Percentiles rank a stretch among this genome's conserved stretches.
These are phyloP conservation scores for Onthophagus taurus DNA, from an alignment of 1,140 invertebrate genomes.

Conservation along the genomic window DNA sequence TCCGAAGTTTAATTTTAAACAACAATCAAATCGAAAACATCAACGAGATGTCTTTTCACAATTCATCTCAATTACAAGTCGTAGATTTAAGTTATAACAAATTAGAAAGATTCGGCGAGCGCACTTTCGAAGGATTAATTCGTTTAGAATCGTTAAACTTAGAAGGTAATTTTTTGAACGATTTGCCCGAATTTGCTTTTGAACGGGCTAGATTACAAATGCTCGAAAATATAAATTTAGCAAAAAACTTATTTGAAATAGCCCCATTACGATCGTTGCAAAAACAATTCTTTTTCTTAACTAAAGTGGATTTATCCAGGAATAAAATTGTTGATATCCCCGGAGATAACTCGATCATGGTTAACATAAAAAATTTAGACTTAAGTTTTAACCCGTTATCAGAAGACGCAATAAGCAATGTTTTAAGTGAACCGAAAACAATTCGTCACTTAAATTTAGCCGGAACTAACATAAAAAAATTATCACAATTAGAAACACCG, in stretches of 20 bases:
- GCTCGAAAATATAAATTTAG: conserved; percentile 72
- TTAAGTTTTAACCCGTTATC: conserved; percentile 77
- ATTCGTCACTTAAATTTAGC: conserved; percentile 72
- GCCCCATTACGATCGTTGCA: conserved; percentile 70
- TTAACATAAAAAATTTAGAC: conserved; percentile 79
- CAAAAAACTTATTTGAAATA: conserved; percentile 64
- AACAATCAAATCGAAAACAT: conserved; percentile 70
- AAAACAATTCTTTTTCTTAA: conserved; percentile 72
- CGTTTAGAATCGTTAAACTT: conserved; percentile 67
- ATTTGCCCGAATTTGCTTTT: conserved; percentile 76
- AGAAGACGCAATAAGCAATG: conserved; percentile 57
- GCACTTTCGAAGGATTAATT: conserved; percentile 72
- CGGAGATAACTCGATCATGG: conserved; percentile 72
- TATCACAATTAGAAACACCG: conserved; percentile 72
- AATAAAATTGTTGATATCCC: conserved; percentile 72
- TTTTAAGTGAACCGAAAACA: conserved; percentile 82
- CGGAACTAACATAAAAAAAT: conserved; percentile 57
- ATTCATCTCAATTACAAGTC: conserved; percentile 76
- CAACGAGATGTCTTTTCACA: conserved; percentile 79
- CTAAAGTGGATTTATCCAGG: conserved; percentile 65
- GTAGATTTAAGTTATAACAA: conserved; percentile 65
- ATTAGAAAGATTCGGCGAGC: conserved; percentile 63
- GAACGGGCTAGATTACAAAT: conserved; percentile 66
- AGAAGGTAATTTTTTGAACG: conserved; percentile 59
- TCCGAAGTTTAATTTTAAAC: conserved; percentile 58